phyloP scores from a whole-genome alignment of 2,888 invertebrate genomes.

The Gasteruption jaculator region DNA sequence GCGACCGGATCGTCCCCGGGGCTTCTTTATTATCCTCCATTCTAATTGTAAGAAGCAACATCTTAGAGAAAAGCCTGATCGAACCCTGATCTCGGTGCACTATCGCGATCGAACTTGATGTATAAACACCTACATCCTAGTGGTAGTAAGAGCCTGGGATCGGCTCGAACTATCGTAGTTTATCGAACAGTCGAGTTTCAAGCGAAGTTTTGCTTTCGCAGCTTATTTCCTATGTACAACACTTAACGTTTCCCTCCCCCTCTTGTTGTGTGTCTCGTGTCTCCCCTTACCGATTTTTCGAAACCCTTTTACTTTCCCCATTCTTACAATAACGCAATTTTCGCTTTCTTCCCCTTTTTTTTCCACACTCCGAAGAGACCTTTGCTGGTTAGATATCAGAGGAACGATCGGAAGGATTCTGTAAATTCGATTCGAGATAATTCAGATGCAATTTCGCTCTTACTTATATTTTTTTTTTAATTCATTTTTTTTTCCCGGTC shows the following conservation, averaged over 20 bases:
- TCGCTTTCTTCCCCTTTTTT: too few species aligned
- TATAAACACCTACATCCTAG: conserved; percentile 38
- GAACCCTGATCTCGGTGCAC: conserved; percentile 38
- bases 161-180: conserved; percentile 36
- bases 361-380: too few species aligned
- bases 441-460: too few species aligned
- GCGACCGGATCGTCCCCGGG: too few species aligned
- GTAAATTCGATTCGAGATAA: too few species aligned
- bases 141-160: conserved; percentile 34
- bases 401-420: too few species aligned
- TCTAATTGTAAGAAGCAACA: conserved; percentile 26
- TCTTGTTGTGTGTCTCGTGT: too few species aligned
- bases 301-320: too few species aligned
- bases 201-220: conserved; percentile 36
- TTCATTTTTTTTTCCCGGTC: conserved; percentile 8
- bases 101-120: conserved; percentile 40
- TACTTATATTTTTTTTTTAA: conserved; percentile 15
- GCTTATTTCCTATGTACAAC: conserved; percentile 21
- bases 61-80: conserved; percentile 34
- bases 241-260: too few species aligned
- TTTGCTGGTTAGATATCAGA: too few species aligned
- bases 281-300: too few species aligned
- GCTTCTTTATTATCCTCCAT: conserved; percentile 14
- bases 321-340: too few species aligned
- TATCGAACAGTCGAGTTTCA: conserved; percentile 41